Percentiles rank a stretch among this genome's conserved stretches.
Conservation (phyloP, 2,797 vertebrate species). For the Spea hammondii region DNA sequence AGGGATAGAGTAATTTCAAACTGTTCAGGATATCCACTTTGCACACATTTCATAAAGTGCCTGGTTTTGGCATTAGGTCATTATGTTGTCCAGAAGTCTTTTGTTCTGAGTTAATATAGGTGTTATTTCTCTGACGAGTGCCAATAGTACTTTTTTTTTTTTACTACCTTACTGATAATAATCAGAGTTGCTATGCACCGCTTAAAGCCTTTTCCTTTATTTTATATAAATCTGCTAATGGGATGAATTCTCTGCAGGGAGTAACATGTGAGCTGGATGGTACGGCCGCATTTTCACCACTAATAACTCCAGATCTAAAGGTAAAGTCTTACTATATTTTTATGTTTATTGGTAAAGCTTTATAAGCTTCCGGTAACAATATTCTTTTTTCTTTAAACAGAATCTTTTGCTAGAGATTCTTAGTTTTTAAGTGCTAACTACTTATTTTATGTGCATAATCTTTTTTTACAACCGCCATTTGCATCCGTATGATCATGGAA, state of each 20-base stretch:
- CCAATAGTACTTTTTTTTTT: constrained; percentile 1
- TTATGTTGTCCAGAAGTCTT: not conserved
- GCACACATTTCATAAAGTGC: constrained; percentile 11
- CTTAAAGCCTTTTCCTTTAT: not conserved
- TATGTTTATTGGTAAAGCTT: no score
- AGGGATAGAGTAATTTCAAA: constrained; percentile 5
- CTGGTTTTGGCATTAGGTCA: constrained; percentile 18
- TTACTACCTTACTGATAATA: not conserved
- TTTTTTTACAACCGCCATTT: no score
- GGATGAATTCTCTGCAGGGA: constrained; percentile 17
- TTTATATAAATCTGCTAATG: constrained; percentile 22
- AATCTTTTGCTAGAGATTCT: no score
- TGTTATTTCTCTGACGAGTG: constrained; percentile 29
- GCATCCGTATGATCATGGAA: no score
- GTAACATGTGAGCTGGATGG: constrained; percentile 2
- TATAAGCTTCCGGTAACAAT: no score
- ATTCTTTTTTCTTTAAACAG: no score
- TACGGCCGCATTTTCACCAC: not conserved
- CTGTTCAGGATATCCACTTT: constrained; percentile 53
- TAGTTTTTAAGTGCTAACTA: no score
- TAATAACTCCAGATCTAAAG: not conserved
- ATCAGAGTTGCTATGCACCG: constrained; percentile 23
- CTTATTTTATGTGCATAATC: no score
- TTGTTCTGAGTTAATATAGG: constrained; percentile 35
- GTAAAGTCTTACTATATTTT: no score